phyloP scores from a whole-genome alignment of 2,888 invertebrate species.

The Dryadula phaetusa region DNA sequence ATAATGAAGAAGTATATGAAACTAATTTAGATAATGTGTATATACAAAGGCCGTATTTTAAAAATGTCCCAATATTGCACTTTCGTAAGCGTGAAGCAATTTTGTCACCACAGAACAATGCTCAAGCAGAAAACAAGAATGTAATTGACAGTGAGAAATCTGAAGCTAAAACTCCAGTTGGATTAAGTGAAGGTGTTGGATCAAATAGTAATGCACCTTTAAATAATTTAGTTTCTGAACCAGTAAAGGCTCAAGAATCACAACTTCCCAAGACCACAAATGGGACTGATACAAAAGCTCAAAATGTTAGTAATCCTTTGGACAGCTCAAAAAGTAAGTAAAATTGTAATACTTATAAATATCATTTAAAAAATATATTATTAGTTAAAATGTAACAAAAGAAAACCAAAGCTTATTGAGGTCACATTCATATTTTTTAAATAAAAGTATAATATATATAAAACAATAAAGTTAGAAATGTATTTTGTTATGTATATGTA shows the following conservation, averaged over 20 bases:
- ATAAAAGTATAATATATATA: no score
- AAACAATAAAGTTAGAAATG: no score
- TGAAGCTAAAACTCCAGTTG: conserved; percentile 27
- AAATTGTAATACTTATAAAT: neutral
- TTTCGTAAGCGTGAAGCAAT: conserved; percentile 35
- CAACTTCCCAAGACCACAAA: conserved; percentile 15
- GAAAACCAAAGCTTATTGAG: no score
- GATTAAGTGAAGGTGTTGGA: conserved; percentile 53
- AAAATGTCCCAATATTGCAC: conserved; percentile 15
- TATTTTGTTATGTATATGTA: neutral
- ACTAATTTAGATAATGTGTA: conserved; percentile 23
- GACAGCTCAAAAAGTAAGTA: conserved; percentile 22
- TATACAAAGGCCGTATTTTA: neutral
- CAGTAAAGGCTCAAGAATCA: conserved; percentile 13
- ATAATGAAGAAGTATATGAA: conserved; percentile 8
- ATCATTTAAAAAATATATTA: neutral
- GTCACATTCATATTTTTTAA: no score
- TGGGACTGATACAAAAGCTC: conserved; percentile 39
- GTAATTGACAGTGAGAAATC: neutral
- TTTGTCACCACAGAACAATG: conserved; percentile 18
- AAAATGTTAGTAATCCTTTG: conserved; percentile 5
- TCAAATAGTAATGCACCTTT: conserved; percentile 31
- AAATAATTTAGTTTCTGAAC: conserved; percentile 8
- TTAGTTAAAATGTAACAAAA: no score
- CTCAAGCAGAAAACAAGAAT: conserved; percentile 16